These are phyloP conservation scores for Notolepis coatsorum DNA, from an alignment of 2,797 vertebrate species.

Conservation along the genomic window DNA sequence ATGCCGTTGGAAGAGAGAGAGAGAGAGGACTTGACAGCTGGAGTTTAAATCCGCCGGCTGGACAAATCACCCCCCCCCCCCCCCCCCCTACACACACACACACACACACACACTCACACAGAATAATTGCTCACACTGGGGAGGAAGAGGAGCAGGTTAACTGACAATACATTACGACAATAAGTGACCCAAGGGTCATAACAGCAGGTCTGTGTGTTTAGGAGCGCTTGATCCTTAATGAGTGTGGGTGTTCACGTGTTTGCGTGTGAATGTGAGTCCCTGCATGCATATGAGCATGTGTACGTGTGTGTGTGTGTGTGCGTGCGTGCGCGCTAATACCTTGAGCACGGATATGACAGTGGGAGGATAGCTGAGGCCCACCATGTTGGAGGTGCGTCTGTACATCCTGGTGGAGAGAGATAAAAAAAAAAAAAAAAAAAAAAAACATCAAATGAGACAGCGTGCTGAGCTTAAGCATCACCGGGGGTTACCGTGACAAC, in stretches of 20 bases:
- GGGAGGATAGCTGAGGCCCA: constrained; percentile 95
- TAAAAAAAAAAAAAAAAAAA: no score
- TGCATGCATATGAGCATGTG: not conserved
- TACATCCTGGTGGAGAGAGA: constrained; percentile 92
- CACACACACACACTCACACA: no score
- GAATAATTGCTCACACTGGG: no score
- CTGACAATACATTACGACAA: not conserved
- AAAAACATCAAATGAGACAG: constrained; percentile 70
- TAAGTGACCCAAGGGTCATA: no score
- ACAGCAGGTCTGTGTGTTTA: no score
- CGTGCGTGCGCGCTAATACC: constrained; percentile 78
- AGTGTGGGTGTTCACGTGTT: not conserved
- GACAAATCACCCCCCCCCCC: no score
- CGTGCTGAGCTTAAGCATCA: constrained; percentile 44
- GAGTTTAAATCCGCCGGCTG: no score
- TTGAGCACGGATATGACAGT: constrained; percentile 95
- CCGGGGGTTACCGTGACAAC: constrained; percentile 47
- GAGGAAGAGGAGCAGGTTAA: not conserved
- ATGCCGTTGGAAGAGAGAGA: no score
- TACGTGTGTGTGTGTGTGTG: constrained; percentile 19
- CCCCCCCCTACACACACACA: no score
- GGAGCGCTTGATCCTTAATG: not conserved
- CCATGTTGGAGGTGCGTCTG: constrained; percentile 97
- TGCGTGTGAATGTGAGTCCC: not conserved
- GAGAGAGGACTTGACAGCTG: no score